phyloP scores from a whole-genome alignment of 2,797 vertebrate species.

The Varecia variegata region DNA sequence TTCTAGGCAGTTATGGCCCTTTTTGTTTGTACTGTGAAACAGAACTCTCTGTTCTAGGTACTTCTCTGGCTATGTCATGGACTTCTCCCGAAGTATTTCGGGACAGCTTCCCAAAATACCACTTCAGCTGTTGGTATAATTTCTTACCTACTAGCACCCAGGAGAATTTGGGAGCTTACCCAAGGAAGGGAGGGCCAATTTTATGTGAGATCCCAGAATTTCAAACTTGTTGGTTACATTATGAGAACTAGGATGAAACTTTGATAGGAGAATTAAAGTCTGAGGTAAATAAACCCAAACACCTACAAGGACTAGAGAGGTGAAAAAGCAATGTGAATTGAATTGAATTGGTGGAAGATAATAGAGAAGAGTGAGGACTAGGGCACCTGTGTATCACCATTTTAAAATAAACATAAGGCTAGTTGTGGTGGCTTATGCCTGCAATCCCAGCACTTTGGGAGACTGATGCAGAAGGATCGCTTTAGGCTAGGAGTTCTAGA shows the following conservation, averaged over 20 bases:
- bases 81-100: background rate
- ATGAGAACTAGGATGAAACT: background rate
- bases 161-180: background rate
- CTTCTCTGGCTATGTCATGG: background rate
- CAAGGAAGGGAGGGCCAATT: background rate
- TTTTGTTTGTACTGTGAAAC: background rate
- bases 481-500: background rate
- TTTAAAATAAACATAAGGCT: background rate
- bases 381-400: accelerated
- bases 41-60: background rate
- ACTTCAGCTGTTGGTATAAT: background rate
- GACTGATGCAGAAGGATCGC: background rate
- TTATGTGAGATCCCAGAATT: background rate
- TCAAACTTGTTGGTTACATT: background rate
- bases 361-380: background rate
- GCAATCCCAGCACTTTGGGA: background rate
- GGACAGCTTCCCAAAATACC: background rate
- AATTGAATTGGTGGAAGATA: background rate
- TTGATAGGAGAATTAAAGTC: background rate
- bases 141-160: background rate
- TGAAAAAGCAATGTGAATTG: background rate
- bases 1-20: background rate
- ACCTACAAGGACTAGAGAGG: background rate
- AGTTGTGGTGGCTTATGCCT: background rate
- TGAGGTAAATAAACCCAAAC: background rate